phyloP scores from a whole-genome alignment of 2,888 invertebrate genomes.

The Emesis furor region DNA sequence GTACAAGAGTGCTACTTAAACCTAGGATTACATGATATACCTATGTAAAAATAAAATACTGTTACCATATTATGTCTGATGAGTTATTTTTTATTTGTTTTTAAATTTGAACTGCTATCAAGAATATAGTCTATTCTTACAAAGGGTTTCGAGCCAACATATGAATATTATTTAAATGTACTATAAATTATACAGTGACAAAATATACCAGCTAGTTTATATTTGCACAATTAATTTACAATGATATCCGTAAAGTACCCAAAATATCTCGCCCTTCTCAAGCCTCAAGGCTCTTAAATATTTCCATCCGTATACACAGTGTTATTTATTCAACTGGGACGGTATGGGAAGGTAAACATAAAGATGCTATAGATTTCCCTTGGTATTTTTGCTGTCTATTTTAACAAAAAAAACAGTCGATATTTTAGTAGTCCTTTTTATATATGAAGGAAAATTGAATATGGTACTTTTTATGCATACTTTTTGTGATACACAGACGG shows the following conservation, averaged over 20 bases:
- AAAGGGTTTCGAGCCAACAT: too few relatives aligned
- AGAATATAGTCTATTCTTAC: too few relatives aligned
- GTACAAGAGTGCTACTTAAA: too few relatives aligned
- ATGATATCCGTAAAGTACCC: not conserved
- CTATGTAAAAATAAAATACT: too few relatives aligned
- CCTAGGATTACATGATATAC: too few relatives aligned
- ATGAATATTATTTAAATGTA: not conserved
- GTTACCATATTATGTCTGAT: too few relatives aligned
- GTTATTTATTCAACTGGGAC: conserved; percentile 18
- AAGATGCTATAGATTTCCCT: conserved; percentile 15
- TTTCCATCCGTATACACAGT: not conserved
- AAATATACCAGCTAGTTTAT: not conserved
- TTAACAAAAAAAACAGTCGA: not conserved
- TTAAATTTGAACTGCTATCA: too few relatives aligned
- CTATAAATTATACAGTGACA: not conserved
- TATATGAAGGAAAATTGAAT: too few relatives aligned
- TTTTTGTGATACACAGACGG: too few relatives aligned
- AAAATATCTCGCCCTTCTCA: not conserved
- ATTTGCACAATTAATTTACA: not conserved
- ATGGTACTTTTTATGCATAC: too few relatives aligned
- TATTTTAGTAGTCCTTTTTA: too few relatives aligned
- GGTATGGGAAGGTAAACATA: not conserved
- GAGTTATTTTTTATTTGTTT: too few relatives aligned
- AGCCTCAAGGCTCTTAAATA: conserved; percentile 10
- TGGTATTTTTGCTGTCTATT: not conserved